These are phyloP conservation scores for Drosophila ogumai DNA, from an alignment of 1,140 invertebrate species.

Conservation along the genomic window DNA sequence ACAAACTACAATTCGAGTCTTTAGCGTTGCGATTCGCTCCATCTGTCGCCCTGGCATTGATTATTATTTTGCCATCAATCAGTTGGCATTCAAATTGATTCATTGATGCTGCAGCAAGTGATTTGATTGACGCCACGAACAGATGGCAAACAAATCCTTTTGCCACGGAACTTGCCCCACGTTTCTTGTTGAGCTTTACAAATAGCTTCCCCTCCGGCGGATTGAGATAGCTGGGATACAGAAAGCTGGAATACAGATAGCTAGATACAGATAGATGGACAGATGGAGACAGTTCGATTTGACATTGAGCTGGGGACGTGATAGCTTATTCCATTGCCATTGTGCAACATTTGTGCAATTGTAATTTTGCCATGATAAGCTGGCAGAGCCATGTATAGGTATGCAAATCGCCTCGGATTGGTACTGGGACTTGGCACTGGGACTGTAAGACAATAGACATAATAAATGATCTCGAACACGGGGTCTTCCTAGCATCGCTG, in stretches of 20 bases:
- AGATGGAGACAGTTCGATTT: slow-evolving; percentile 69
- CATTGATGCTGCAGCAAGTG: slow-evolving; percentile 39
- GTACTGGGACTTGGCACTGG: not conserved
- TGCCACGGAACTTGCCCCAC: not conserved
- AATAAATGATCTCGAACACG: slow-evolving; percentile 54
- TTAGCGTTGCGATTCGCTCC: not conserved
- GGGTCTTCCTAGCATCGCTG: slow-evolving; percentile 36
- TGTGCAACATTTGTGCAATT: slow-evolving; percentile 55
- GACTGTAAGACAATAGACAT: slow-evolving; percentile 51
- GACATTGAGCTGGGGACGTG: slow-evolving; percentile 74
- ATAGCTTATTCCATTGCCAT: slow-evolving; percentile 38
- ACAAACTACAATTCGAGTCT: slow-evolving; percentile 12
- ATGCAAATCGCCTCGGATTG: slow-evolving; percentile 58
- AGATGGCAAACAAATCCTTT: slow-evolving; percentile 51
- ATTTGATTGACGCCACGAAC: slow-evolving; percentile 62
- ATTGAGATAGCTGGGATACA: slow-evolving; percentile 27
- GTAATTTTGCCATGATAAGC: slow-evolving; percentile 66
- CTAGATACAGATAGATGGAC: slow-evolving; percentile 32
- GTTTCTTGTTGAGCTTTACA: slow-evolving; percentile 39
- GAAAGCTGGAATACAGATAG: slow-evolving; percentile 11
- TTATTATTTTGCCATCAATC: slow-evolving; percentile 63
- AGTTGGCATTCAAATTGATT: slow-evolving; percentile 60
- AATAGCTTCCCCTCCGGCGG: slow-evolving; percentile 23
- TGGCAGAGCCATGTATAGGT: slow-evolving; percentile 31
- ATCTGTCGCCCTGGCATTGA: slow-evolving; percentile 23